Evolutionary conservation across 2,888 invertebrate genomes (phyloP), one percentile per base, ranked within the genome.

Genomic region (Melolontha melolontha): DNA sequence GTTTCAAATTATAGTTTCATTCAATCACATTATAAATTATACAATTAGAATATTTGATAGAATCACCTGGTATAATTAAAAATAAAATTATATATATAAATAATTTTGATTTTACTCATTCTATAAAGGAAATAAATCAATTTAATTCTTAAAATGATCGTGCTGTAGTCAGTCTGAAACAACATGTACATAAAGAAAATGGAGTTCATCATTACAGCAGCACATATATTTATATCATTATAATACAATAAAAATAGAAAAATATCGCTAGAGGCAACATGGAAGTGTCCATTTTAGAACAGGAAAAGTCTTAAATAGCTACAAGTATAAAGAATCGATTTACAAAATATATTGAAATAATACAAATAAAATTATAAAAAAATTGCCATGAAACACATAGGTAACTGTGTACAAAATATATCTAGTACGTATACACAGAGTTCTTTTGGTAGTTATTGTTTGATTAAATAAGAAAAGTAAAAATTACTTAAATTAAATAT

Each of bases 91-190:
- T 17, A 22, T 12, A 52, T 65, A 66, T 39, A 67, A 67, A 67
- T 51, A 67, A 67, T 67, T 67, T 67, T 67, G 66, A 67, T 67
- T 66, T 62, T 59, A 62, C 51, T 67, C 66, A 42, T 59, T 22
- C 11, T 65, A 34, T 44, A 29, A 14, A 65, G 17, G 49, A 66
- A 59, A 41, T 34, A 65, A 40, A 62, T 62, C 59, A 47, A 34
- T 34, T 34, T 5, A 52, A 52, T 62, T 67, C 52, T 51, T 67
- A 62, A 67, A 59, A 62, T 67, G 59, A 62, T 50, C 51, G 59
- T 49, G 59, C 59, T 47, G 47, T 42, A 42, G 14, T 62, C 47
- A 62, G 47, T 62, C 17, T 29, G 14, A 62, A 29, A 62, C 47
- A 34, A 62, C 16, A 44, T 29, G 44, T 34, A 34, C 59, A 62